Evolutionary conservation across 1,140 invertebrate genomes (phyloP).

Genomic region (Micrasema minimum): DNA sequence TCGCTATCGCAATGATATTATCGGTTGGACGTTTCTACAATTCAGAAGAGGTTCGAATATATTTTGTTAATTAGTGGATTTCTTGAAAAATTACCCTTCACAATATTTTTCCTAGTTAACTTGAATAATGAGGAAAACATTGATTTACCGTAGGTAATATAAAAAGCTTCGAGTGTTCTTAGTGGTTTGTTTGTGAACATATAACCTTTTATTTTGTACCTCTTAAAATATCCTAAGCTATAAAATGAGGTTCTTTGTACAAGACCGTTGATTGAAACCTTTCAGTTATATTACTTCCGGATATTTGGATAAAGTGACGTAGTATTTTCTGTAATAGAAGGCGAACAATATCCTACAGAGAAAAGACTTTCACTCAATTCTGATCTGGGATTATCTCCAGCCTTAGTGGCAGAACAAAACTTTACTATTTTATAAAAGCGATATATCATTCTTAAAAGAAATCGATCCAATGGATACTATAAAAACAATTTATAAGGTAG

Average conservation of each 20-base stretch:
- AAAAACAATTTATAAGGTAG: neutral
- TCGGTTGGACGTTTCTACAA: too few relatives aligned
- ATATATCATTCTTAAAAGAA: neutral
- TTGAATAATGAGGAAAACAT: neutral
- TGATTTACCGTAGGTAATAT: neutral
- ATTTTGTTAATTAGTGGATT: neutral
- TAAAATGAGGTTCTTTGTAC: conserved; percentile 25
- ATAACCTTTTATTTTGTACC: too few relatives aligned
- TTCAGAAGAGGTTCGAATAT: neutral
- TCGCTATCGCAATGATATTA: too few relatives aligned
- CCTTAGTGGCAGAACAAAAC: conserved; percentile 4
- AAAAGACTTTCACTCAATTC: neutral
- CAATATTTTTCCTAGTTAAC: conserved; percentile 3
- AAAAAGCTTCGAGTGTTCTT: neutral
- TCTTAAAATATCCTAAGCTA: conserved; percentile 18
- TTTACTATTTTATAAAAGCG: neutral
- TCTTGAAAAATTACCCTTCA: neutral
- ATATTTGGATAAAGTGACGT: conserved; percentile 21
- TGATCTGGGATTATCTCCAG: conserved; percentile 9
- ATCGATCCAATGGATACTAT: neutral
- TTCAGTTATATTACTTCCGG: conserved; percentile 31
- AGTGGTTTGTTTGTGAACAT: neutral
- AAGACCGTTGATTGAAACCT: conserved; percentile 20
- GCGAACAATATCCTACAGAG: neutral
- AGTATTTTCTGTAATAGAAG: conserved; percentile 1